Conservation (phyloP, 2,888 invertebrate genomes). For the Conops quadrifasciatus region DNA sequence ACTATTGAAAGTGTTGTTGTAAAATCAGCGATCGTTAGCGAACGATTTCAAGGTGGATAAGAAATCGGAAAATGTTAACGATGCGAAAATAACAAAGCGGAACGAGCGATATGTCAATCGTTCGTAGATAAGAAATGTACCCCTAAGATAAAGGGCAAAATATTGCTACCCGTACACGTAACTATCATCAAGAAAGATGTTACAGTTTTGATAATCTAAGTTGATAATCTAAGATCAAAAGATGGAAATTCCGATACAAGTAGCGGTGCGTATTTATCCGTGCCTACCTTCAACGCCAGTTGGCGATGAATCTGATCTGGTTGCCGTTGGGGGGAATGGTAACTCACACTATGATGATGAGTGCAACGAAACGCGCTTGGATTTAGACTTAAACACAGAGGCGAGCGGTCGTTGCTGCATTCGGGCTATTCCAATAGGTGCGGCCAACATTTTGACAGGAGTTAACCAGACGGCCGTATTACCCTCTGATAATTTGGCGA, state of each 20-base stretch:
- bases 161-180: no score
- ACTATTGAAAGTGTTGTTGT: no score
- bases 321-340: constrained; percentile 43
- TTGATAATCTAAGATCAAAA: not conserved
- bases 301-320: constrained; percentile 13
- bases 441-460: constrained; percentile 66
- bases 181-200: no score
- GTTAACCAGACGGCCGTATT: constrained; percentile 47
- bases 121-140: no score
- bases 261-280: constrained; percentile 74
- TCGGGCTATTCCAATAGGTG: constrained; percentile 60
- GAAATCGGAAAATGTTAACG: no score
- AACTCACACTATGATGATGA: constrained; percentile 31
- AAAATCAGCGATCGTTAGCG: no score
- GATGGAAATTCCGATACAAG: constrained; percentile 79
- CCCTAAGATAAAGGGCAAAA: no score
- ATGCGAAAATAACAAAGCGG: no score
- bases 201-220: no score
- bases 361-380: not conserved
- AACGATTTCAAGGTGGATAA: no score
- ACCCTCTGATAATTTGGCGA: constrained; percentile 47
- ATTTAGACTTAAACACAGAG: constrained; percentile 21
- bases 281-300: constrained; percentile 65
- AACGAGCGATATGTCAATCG: no score
- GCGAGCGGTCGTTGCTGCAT: constrained; percentile 49